A percentile compares a stretch with the other conserved stretches of the same genome.
Evolutionary conservation across 2,888 invertebrate genomes (phyloP).

Genomic region (Athalia rosae): DNA sequence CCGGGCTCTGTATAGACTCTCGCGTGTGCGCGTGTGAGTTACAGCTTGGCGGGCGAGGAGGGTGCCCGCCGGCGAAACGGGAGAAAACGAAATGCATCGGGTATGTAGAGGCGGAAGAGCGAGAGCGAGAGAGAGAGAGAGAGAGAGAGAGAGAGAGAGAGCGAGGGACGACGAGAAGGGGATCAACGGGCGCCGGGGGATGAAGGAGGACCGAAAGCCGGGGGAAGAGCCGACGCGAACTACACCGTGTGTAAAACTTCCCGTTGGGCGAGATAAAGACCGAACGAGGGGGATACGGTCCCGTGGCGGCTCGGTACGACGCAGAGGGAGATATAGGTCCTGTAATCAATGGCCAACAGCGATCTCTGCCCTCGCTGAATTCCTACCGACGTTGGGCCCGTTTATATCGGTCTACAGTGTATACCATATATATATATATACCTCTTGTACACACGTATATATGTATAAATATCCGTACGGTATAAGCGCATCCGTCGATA

Average conservation of each 20-base stretch:
- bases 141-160: conserved; percentile 42
- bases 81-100: conserved; percentile 63
- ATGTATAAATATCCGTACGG: conserved; percentile 4
- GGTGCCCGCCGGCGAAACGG: conserved; percentile 46
- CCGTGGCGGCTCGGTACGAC: conserved; percentile 33
- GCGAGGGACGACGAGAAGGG: conserved; percentile 41
- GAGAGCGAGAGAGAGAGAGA: conserved; percentile 43
- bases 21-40: conserved; percentile 44
- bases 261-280: conserved; percentile 34
- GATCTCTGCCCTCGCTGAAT: conserved; percentile 54
- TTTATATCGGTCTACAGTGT: no score
- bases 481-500: not conserved
- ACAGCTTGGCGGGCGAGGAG: not conserved
- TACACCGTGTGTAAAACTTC: conserved; percentile 64
- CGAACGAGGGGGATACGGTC: conserved; percentile 35
- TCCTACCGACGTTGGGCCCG: conserved; percentile 4
- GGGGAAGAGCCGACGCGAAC: conserved; percentile 61
- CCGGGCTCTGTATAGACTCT: conserved; percentile 41
- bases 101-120: conserved; percentile 57
- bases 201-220: conserved; percentile 40
- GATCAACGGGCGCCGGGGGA: conserved; percentile 48
- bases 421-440: not conserved
- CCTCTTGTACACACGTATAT: not conserved
- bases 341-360: conserved; percentile 63
- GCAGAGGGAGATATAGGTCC: conserved; percentile 50